Base-by-base conservation (phyloP, 2,113 vertebrate genomes). In the Bubo bubo region DNA sequence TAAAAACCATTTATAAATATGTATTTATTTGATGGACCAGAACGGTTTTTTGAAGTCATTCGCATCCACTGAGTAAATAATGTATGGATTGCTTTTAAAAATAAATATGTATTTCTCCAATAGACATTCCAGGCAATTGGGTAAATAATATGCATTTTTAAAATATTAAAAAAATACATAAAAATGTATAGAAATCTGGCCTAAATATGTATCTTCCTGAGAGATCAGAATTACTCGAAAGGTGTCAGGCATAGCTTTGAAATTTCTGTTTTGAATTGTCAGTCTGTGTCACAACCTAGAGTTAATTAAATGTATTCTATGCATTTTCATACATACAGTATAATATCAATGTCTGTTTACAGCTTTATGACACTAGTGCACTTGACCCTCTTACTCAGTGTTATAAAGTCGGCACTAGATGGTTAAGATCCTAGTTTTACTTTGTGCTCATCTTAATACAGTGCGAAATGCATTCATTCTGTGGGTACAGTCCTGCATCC, bases 11-110 rank as follows among this genome's bases (percentile, higher is more conserved):
- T 94, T 95, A 95, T 97, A 97, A 97, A 97, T 98, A 97, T 98
- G 95, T 97, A 97, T 97, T 97, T 98, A 97, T 96, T 97, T 98
- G 95, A 90, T 90, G 79, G 96, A 96, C 93, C 97, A 95, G 94
- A 98, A 97, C 93, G 32, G 28, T 20, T 67, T 95, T 97, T 97
- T 93, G 63, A 94, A 97, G 83, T 92, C 86, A 86, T 97, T 98
- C 92, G 97, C 91, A 95, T 95, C 90, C 80, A 93, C 97, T 88
- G 79, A 96, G 95, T 97, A 96, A 98, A 94, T 97, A 98, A 97
- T 96, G 94, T 97, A 95, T 96, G 88, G 93, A 93, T 97, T 95
- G 68, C 96, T 96, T 97, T 95, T 95, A 94, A 96, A 96, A 96
- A 97, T 97, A 97, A 96, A 97, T 89, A 87, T 85, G 66, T 96